Evolutionary conservation across 1,140 invertebrate genomes (phyloP).

Genomic region (Drosophila sturtevanti): DNA sequence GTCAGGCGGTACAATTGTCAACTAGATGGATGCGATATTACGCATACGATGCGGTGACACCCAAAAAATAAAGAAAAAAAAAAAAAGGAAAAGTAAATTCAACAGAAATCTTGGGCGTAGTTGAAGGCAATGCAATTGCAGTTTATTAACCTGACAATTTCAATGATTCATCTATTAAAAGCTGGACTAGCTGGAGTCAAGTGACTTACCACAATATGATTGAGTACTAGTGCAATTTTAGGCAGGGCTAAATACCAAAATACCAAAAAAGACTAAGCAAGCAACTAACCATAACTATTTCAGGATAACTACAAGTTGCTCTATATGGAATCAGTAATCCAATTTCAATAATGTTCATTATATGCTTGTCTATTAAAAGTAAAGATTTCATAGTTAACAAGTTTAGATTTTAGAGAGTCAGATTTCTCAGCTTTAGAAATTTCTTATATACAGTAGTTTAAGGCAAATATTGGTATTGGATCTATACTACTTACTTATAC

Average conservation of each 20-base stretch:
- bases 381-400: too few relatives aligned
- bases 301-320: too few relatives aligned
- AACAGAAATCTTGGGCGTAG: neutral
- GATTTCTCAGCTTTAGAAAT: too few relatives aligned
- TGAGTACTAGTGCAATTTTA: slow-evolving; percentile 7
- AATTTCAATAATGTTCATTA: too few relatives aligned
- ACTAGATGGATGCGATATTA: slow-evolving; percentile 77
- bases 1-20: slow-evolving; percentile 75
- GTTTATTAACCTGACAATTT: slow-evolving; percentile 64
- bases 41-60: slow-evolving; percentile 61
- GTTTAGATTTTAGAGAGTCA: too few relatives aligned
- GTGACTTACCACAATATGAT: slow-evolving; percentile 32
- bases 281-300: too few relatives aligned
- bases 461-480: too few relatives aligned
- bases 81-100: too few relatives aligned
- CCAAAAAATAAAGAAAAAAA: slow-evolving; percentile 7
- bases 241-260: neutral
- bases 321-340: too few relatives aligned
- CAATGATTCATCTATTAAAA: slow-evolving; percentile 28
- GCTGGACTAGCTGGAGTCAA: slow-evolving; percentile 27
- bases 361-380: too few relatives aligned
- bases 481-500: too few relatives aligned
- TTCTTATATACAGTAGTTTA: too few relatives aligned
- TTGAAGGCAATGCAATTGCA: slow-evolving; percentile 32
- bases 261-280: neutral